Evolutionary conservation across 1,140 invertebrate species (phyloP).

Genomic region (Aleiodes sp.): DNA sequence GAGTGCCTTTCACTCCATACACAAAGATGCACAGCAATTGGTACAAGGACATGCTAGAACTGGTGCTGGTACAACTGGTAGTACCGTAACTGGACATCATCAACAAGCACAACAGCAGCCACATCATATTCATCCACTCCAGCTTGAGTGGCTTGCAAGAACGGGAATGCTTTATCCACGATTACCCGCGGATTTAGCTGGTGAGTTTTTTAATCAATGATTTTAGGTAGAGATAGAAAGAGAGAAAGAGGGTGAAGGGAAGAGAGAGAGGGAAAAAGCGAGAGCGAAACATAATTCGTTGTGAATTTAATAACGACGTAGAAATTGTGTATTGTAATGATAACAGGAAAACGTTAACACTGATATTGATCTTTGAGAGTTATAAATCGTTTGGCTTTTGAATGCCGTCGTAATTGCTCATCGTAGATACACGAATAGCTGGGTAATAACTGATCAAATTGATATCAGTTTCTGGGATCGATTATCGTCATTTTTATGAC

Average conservation of each 20-base stretch:
- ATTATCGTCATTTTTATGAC: constrained; percentile 22
- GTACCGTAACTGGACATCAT: constrained; percentile 46
- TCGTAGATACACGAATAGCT: constrained; percentile 17
- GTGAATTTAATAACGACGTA: background rate
- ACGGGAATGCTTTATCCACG: constrained; percentile 87
- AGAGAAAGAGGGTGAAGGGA: too few relatives aligned
- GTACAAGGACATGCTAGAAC: constrained; percentile 48
- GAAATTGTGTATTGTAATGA: constrained; percentile 41
- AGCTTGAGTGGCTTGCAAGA: constrained; percentile 84
- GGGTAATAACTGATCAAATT: background rate
- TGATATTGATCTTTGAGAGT: constrained; percentile 44
- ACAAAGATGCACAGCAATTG: constrained; percentile 58
- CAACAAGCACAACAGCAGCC: constrained; percentile 52
- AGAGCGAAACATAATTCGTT: background rate
- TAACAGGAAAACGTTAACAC: constrained; percentile 33
- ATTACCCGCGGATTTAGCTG: constrained; percentile 73
- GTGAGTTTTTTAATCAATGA: constrained; percentile 52
- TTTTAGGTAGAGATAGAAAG: too few relatives aligned
- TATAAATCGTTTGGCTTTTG: constrained; percentile 40
- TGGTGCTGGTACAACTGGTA: constrained; percentile 39
- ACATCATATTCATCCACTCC: constrained; percentile 79
- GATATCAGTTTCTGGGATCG: constrained; percentile 26
- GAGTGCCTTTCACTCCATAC: constrained; percentile 63
- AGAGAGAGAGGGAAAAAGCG: background rate
- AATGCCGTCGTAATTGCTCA: constrained; percentile 44